A percentile compares a stretch with the other conserved stretches of the same genome.
These are phyloP conservation scores for Phrynocephalus vlangalii DNA, from an alignment of 2,797 vertebrate genomes.

Conservation along the genomic window DNA sequence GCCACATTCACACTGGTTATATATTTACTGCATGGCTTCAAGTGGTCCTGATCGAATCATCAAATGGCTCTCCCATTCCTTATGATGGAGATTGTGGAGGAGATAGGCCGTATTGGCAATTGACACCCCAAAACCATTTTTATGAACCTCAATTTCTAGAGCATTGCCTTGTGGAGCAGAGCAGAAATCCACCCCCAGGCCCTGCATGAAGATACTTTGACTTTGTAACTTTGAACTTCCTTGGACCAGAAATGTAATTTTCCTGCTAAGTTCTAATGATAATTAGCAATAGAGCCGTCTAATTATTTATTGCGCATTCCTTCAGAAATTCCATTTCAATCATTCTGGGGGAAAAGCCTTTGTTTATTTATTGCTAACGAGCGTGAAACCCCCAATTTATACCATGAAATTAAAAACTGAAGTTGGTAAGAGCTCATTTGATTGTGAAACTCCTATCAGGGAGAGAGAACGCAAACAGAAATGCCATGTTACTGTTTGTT, in stretches of 20 bases:
- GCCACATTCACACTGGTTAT: too few species aligned
- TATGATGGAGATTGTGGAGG: not conserved
- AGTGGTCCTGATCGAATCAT: too few species aligned
- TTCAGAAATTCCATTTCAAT: slow-evolving; percentile 75
- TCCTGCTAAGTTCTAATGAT: slow-evolving; percentile 63
- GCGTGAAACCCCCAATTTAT: slow-evolving; percentile 73
- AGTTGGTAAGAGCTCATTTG: slow-evolving; percentile 70
- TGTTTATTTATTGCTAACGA: slow-evolving; percentile 76
- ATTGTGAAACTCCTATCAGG: slow-evolving; percentile 70
- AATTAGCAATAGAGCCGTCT: slow-evolving; percentile 71
- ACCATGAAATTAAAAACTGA: slow-evolving; percentile 77
- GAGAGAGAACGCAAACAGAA: slow-evolving; percentile 65
- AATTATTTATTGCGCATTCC: slow-evolving; percentile 73
- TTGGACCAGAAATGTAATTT: slow-evolving; percentile 67
- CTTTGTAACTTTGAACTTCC: slow-evolving; percentile 68
- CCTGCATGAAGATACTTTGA: slow-evolving; percentile 54
- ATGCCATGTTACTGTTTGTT: slow-evolving; percentile 69
- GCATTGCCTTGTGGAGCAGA: not conserved
- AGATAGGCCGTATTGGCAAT: not conserved
- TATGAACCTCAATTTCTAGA: not conserved
- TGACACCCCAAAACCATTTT: not conserved
- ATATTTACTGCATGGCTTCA: too few species aligned
- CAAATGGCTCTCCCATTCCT: too few species aligned
- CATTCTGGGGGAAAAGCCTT: slow-evolving; percentile 60
- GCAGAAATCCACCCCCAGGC: slow-evolving; percentile 57